Base-by-base conservation (phyloP, 2,888 invertebrate species). In the Adelphocoris suturalis region DNA sequence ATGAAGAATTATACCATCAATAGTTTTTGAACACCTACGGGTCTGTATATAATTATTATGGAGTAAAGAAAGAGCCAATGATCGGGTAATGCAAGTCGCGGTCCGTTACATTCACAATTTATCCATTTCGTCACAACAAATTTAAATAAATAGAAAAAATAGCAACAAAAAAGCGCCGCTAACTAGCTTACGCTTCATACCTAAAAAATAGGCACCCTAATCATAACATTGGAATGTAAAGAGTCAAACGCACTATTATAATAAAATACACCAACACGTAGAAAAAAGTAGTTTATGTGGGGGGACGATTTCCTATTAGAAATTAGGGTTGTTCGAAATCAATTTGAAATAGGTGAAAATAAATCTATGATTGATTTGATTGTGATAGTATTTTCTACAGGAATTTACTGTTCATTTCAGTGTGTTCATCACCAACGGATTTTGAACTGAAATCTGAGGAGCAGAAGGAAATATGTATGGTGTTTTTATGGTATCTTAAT, bases 201-300 rank as follows among this genome's bases (percentile, higher is more conserved):
- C 23, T 68, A 68, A 68, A n/a, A 57, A 57, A 57, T 57, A 57
- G n/a, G n/a, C n/a, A n/a, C n/a, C 57, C 57, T 57, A 57, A 68
- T 68, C 23, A 23, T 68, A 68, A 68, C 23, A 68, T 68, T 68
- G 68, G 68, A 68, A 68, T 68, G 68, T 68, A 23, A 19, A 23
- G 68, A 23, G 68, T 68, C 68, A 7, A 23, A 68, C 1, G 23
- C 23, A 68, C 68, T 68, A 68, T 23, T 5, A 68, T 19, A 23
- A 68, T 68, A 19, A 68, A 68, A 68, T 68, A 68, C 68, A 68
- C 0, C 68, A 68, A 68, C 68, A 68, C 68, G 23, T 12, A 57
- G 7, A n/a, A 37, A 37, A 37, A 37, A 37, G 7, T 37, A 37
- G 37, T 37, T 37, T 7, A 37, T 7, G 37, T 37, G 3, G 37